Base-by-base conservation (phyloP, 2,113 vertebrate genomes). In the Callocephalon fimbriatum region DNA sequence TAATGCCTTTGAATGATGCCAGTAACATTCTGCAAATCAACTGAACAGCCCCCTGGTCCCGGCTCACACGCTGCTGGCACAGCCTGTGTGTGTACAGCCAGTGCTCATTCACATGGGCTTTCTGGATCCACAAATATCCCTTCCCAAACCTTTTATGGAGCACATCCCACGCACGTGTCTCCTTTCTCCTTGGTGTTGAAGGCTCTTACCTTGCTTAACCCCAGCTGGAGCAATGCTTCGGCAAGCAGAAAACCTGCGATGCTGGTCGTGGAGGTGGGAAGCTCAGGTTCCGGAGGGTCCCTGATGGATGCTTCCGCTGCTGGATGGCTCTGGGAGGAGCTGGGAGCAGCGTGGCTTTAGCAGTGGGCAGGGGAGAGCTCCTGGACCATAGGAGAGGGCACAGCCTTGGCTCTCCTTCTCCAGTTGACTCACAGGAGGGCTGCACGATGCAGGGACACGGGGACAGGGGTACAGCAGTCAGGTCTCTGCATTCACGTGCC, bases 191-290 rank as follows among this genome's bases (percentile, higher is more conserved):
- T 2, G 35, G n/a, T 10, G 12, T 26, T 71, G 8, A n/a, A 71
- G 70, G 84, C 77, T 90, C 95, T 95, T 92, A 96, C 95, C 96
- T 96, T 82, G 70, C 61, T 26, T 38, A 68, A 86, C 71, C 54
- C 63, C 53, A 15, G 91, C 68, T 42, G 91, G 62, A 84, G 72
- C 1, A 9, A 35, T 0, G 40, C n/a, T 78, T 29, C 31, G 81
- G 70, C 37, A 40, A 79, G 66, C 0, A 6, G 44, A 87, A 79
- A 71, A 15, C 42, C 53, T 18, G 81, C 0, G 21, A 3, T 0
- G 27, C 16, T 50, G 85, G 35, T 67, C 54, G 68, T 9, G 65
- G 27, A 75, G 94, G 51, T 71, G 75, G 53, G 50, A 38, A 65
- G 66, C 44, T 85, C 26, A 35, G 70, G 67, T 6, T 56, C 82